phyloP scores from a whole-genome alignment of 2,797 vertebrate genomes.

The Acanthurus leucopareius region DNA sequence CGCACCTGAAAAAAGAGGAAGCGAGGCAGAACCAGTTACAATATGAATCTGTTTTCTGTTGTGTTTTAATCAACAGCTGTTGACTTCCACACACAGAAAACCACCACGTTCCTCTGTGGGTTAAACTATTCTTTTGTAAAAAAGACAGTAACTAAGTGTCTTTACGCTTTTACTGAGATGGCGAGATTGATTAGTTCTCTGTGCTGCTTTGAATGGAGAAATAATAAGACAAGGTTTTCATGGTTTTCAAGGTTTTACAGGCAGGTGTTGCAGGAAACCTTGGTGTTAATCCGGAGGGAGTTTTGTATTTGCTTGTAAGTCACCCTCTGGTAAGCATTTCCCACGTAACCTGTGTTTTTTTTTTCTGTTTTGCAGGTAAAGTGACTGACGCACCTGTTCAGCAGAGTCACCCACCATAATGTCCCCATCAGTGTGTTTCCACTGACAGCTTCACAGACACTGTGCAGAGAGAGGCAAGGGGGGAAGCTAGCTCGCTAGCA shows the following conservation, averaged over 20 bases:
- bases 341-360: not conserved
- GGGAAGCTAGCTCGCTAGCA: constrained; percentile 52
- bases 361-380: constrained; percentile 38
- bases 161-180: not conserved
- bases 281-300: not conserved
- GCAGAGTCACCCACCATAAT: constrained; percentile 3
- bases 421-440: constrained; percentile 4
- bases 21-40: constrained; percentile 11
- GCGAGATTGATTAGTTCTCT: not conserved
- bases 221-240: not conserved
- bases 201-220: not conserved
- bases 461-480: constrained; percentile 12
- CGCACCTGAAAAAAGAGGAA: constrained; percentile 55
- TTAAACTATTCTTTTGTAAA: not conserved
- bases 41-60: constrained; percentile 13
- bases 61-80: not conserved
- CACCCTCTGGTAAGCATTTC: not conserved
- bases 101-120: not conserved
- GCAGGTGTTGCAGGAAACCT: not conserved
- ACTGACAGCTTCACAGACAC: not conserved
- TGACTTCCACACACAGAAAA: not conserved
- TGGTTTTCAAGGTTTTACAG: not conserved
- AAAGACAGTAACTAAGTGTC: not conserved
- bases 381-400: not conserved
- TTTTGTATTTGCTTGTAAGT: not conserved